phyloP scores from a whole-genome alignment of 2,113 vertebrate species.

The Eulacestoma nigropectus region DNA sequence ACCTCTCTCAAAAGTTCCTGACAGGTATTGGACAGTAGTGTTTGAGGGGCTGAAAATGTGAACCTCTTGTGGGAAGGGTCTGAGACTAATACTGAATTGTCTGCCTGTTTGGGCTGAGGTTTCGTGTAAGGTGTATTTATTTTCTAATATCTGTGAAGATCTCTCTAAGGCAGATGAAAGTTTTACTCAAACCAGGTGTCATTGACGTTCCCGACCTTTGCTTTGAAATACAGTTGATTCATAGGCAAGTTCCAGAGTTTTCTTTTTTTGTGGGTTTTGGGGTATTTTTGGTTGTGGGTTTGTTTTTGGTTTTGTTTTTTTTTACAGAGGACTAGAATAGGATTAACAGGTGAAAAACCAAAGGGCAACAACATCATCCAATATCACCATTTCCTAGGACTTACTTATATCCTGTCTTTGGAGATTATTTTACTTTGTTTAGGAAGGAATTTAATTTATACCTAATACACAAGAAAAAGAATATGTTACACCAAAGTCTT shows the following conservation, averaged over 20 bases:
- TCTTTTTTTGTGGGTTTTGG: not conserved
- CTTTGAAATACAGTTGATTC: not conserved
- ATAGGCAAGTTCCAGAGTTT: not conserved
- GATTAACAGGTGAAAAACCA: not conserved
- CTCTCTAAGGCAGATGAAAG: not conserved
- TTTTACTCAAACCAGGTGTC: not conserved
- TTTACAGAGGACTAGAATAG: not conserved
- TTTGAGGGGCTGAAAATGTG: not conserved
- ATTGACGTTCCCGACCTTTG: fast-evolving
- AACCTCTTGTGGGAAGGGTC: not conserved
- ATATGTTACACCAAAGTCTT: not conserved
- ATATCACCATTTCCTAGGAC: not conserved
- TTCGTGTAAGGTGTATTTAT: not conserved
- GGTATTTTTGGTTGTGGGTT: too few species aligned
- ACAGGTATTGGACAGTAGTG: not conserved
- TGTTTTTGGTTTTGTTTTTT: not conserved
- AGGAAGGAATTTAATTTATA: not conserved
- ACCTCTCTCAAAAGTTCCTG: not conserved
- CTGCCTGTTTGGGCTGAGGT: not conserved
- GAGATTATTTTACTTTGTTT: not conserved
- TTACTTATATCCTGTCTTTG: not conserved
- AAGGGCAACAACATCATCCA: not conserved
- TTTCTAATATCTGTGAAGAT: not conserved
- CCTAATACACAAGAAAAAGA: not conserved
- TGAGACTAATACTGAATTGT: not conserved